A percentile compares a stretch with the other conserved stretches of the same genome.
Evolutionary conservation across 2,888 invertebrate species (phyloP).

Genomic region (Odontocerum albicorne): DNA sequence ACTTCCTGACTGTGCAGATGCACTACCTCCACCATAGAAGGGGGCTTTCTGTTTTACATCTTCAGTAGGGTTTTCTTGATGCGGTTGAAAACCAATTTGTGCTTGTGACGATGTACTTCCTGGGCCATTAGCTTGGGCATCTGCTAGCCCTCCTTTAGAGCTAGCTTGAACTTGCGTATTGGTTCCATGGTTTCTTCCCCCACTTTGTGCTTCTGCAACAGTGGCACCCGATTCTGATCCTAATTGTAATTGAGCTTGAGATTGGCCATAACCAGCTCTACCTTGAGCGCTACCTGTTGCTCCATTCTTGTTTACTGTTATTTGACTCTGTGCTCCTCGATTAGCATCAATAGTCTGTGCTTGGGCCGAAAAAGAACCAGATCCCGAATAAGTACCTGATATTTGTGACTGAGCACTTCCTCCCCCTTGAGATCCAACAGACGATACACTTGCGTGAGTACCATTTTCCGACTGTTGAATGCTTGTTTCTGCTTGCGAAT

Average conservation of each 20-base stretch:
- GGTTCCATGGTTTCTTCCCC: constrained; percentile 74
- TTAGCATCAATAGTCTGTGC: constrained; percentile 77
- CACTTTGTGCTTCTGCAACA: constrained; percentile 73
- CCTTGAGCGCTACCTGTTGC: constrained; percentile 77
- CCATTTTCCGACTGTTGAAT: constrained; percentile 61
- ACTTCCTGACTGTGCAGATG: constrained; percentile 76
- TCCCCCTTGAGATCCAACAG: constrained; percentile 74
- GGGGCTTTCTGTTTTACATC: constrained; percentile 55
- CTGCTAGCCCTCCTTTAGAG: constrained; percentile 80
- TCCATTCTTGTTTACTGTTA: constrained; percentile 72
- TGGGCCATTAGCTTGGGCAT: constrained; percentile 82
- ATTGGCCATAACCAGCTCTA: constrained; percentile 70
- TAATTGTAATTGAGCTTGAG: constrained; percentile 76
- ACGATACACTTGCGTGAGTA: constrained; percentile 74
- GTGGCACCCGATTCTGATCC: constrained; percentile 77
- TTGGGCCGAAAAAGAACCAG: constrained; percentile 80
- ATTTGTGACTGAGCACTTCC: constrained; percentile 83
- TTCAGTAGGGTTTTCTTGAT: constrained; percentile 59
- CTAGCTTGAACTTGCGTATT: constrained; percentile 80
- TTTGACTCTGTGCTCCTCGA: constrained; percentile 70
- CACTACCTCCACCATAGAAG: constrained; percentile 74
- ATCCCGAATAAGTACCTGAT: constrained; percentile 75
- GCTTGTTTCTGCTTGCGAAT: constrained; percentile 73
- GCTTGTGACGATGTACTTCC: constrained; percentile 87
- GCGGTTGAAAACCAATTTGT: constrained; percentile 83